Evolutionary conservation across 2,888 invertebrate genomes (phyloP).

Genomic region (Romanomermis culicivorax): DNA sequence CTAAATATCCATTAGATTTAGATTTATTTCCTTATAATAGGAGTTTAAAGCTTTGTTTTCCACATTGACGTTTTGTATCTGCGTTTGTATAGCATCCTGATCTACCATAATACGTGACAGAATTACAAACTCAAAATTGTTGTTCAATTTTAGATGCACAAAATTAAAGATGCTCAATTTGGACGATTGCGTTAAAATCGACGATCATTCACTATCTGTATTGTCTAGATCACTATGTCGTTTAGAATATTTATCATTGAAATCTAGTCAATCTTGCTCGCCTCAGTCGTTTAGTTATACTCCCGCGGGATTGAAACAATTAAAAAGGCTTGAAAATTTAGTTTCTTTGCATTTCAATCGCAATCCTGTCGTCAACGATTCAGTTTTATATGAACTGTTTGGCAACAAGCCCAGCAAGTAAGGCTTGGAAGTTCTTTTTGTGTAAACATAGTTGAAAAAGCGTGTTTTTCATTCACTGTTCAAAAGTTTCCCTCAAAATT

Average conservation of each 20-base stretch:
- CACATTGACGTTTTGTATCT: too few relatives aligned
- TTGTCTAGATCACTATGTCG: not conserved
- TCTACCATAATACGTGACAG: not conserved
- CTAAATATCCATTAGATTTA: not conserved
- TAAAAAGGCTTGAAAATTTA: not conserved
- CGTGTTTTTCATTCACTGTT: too few relatives aligned
- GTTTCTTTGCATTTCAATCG: not conserved
- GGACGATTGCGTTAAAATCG: slow-evolving; percentile 20
- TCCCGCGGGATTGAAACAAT: not conserved
- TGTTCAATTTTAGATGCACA: slow-evolving; percentile 14
- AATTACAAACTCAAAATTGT: not conserved
- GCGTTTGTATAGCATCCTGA: too few relatives aligned
- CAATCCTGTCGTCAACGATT: slow-evolving; percentile 5
- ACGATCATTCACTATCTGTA: slow-evolving; percentile 18
- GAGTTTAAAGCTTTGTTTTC: too few relatives aligned
- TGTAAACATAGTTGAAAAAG: too few relatives aligned
- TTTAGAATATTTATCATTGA: slow-evolving; percentile 2
- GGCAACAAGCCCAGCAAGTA: too few relatives aligned
- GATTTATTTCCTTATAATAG: not conserved
- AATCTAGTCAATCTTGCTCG: too few relatives aligned
- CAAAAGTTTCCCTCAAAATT: too few relatives aligned
- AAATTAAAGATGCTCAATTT: slow-evolving; percentile 18
- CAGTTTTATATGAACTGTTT: slow-evolving; percentile 2
- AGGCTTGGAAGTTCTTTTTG: too few relatives aligned
- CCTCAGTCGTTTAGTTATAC: not conserved